Conservation (phyloP, 1,140 invertebrate genomes). For the Drosophila sproati region DNA sequence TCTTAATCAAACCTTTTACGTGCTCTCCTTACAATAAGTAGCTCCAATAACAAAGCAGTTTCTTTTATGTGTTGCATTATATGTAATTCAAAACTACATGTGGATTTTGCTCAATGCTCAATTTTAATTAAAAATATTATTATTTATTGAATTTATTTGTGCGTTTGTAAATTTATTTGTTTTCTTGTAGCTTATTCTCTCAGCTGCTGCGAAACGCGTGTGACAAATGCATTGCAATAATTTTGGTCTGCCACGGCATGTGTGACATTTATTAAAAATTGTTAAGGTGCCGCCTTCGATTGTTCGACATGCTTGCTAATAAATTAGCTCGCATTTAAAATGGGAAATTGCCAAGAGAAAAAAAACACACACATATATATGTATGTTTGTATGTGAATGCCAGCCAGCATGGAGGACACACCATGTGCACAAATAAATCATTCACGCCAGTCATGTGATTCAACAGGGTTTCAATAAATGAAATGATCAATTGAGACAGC, state of each 20-base stretch:
- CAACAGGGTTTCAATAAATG: constrained; percentile 37
- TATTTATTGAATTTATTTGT: constrained; percentile 76
- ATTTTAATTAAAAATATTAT: constrained; percentile 80
- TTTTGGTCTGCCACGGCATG: constrained; percentile 61
- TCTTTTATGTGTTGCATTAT: not conserved
- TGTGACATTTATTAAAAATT: constrained; percentile 81
- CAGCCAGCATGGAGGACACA: constrained; percentile 20
- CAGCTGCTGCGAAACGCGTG: constrained; percentile 46
- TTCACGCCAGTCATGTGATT: constrained; percentile 34
- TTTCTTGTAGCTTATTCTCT: constrained; percentile 36
- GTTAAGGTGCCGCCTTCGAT: constrained; percentile 64
- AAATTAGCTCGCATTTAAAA: constrained; percentile 76
- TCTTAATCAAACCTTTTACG: too few relatives aligned
- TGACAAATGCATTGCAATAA: constrained; percentile 79
- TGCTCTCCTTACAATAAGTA: too few relatives aligned
- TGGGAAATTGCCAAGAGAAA: constrained; percentile 56
- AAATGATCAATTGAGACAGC: constrained; percentile 3
- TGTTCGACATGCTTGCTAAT: constrained; percentile 55
- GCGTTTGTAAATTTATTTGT: constrained; percentile 17
- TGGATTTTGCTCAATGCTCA: constrained; percentile 38
- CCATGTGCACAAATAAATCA: constrained; percentile 62
- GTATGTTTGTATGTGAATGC: constrained; percentile 29
- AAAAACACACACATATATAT: constrained; percentile 34
- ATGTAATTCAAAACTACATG: not conserved
- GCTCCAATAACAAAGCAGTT: not conserved